These are phyloP conservation scores for Euclidia mi DNA, from an alignment of 2,888 invertebrate species.

Conservation along the genomic window DNA sequence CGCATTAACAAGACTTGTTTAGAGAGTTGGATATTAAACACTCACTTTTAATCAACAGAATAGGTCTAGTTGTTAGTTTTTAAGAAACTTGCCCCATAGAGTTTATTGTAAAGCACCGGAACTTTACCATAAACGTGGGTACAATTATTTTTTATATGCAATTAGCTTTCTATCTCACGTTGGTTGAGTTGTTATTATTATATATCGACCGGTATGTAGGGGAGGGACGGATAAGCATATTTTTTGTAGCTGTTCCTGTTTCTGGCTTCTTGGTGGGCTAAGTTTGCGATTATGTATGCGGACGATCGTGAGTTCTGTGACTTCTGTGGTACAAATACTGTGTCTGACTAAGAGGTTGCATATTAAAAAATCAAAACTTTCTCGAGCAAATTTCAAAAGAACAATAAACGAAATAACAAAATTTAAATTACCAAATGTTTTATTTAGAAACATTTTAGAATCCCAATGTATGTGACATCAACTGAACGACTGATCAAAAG, in stretches of 20 bases:
- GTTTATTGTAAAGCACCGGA: slow-evolving; percentile 23
- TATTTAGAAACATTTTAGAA: too few species aligned
- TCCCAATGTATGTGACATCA: too few species aligned
- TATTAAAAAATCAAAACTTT: too few species aligned
- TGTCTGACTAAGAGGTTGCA: too few species aligned
- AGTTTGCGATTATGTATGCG: too few species aligned
- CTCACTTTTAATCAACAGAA: slow-evolving; percentile 8
- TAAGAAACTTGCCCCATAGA: slow-evolving; percentile 10
- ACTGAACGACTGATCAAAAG: too few species aligned
- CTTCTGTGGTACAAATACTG: too few species aligned
- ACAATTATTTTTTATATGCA: slow-evolving; percentile 17
- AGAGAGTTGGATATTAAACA: slow-evolving; percentile 1
- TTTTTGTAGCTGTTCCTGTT: background rate
- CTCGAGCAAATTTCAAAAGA: too few species aligned
- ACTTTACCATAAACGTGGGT: slow-evolving; percentile 21
- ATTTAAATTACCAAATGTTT: too few species aligned
- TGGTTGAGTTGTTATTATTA: slow-evolving; percentile 1
- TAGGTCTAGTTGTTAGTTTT: slow-evolving; percentile 8
- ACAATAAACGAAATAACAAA: too few species aligned
- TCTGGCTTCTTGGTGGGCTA: background rate
- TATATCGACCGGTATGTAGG: background rate
- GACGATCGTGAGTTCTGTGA: too few species aligned
- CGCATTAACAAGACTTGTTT: background rate
- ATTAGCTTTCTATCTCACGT: slow-evolving; percentile 22
- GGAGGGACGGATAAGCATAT: background rate